Conservation (phyloP, 1,140 invertebrate species). For the Conopomorpha cramerella region DNA sequence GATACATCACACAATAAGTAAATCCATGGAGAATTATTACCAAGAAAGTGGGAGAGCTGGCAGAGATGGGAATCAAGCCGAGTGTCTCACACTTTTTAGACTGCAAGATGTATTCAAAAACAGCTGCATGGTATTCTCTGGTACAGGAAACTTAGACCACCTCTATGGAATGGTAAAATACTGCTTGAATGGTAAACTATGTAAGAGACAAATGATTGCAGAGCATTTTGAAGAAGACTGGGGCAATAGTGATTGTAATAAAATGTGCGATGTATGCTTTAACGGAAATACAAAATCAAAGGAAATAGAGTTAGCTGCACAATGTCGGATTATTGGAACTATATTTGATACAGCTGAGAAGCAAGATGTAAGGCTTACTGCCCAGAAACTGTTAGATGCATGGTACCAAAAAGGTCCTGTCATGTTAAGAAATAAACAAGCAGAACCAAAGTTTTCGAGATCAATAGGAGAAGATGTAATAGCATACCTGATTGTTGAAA, state of each 20-base stretch:
- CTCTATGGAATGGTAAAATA: conserved; percentile 81
- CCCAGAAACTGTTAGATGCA: conserved; percentile 79
- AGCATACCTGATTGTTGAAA: conserved; percentile 72
- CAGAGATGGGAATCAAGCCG: conserved; percentile 74
- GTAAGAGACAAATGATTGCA: conserved; percentile 80
- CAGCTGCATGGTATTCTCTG: conserved; percentile 84
- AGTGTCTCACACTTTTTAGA: conserved; percentile 80
- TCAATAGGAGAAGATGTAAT: conserved; percentile 74
- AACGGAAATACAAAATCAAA: conserved; percentile 29
- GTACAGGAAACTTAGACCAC: conserved; percentile 78
- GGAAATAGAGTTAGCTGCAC: conserved; percentile 54
- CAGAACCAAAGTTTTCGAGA: conserved; percentile 64
- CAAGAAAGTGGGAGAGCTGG: conserved; percentile 89
- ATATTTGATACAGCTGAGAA: conserved; percentile 63
- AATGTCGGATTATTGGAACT: conserved; percentile 58
- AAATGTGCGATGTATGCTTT: conserved; percentile 87
- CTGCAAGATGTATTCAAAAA: conserved; percentile 81
- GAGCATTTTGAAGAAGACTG: conserved; percentile 87
- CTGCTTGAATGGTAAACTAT: conserved; percentile 72
- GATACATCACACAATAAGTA: conserved; percentile 87
- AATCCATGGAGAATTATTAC: conserved; percentile 91
- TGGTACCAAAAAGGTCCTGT: conserved; percentile 75
- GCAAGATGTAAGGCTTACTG: conserved; percentile 66
- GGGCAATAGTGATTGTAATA: conserved; percentile 72
- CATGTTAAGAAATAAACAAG: conserved; percentile 65